phyloP scores from a whole-genome alignment of 2,888 invertebrate genomes.

The Tanypteryx hageni region DNA sequence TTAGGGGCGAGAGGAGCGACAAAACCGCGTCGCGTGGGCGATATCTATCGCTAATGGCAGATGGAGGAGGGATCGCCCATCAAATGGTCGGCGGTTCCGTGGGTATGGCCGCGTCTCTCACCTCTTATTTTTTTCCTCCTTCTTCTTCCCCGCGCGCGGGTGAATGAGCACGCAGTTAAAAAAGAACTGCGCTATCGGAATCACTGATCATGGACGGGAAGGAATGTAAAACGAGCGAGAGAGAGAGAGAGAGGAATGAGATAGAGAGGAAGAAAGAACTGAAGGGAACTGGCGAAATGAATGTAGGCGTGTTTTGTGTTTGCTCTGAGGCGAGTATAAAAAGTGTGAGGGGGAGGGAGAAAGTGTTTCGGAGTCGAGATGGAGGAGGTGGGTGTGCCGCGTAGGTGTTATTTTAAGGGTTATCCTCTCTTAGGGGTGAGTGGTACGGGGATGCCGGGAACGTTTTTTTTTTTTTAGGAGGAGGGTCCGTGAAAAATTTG shows the following conservation, averaged over 20 bases:
- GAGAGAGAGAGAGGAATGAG: not conserved
- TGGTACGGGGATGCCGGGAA: not conserved
- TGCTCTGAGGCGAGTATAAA: not conserved
- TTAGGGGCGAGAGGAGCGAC: not conserved
- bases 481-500: too few species aligned
- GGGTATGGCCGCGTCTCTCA: not conserved
- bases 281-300: slow-evolving; percentile 1
- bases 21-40: not conserved
- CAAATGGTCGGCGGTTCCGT: not conserved
- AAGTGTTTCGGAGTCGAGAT: not conserved
- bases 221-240: not conserved
- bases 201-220: not conserved
- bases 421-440: not conserved
- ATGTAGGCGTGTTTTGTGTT: slow-evolving; percentile 35
- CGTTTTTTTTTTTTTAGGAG: too few species aligned
- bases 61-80: not conserved
- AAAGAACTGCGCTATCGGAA: not conserved
- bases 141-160: not conserved
- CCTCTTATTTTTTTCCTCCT: not conserved
- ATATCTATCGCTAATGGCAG: slow-evolving; percentile 32
- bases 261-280: not conserved
- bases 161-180: slow-evolving; percentile 21
- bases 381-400: not conserved
- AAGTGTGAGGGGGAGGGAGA: not conserved
- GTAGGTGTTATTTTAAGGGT: not conserved